These are phyloP conservation scores for Dasysyrphus tricinctus DNA, from an alignment of 2,888 invertebrate genomes.

Conservation along the genomic window DNA sequence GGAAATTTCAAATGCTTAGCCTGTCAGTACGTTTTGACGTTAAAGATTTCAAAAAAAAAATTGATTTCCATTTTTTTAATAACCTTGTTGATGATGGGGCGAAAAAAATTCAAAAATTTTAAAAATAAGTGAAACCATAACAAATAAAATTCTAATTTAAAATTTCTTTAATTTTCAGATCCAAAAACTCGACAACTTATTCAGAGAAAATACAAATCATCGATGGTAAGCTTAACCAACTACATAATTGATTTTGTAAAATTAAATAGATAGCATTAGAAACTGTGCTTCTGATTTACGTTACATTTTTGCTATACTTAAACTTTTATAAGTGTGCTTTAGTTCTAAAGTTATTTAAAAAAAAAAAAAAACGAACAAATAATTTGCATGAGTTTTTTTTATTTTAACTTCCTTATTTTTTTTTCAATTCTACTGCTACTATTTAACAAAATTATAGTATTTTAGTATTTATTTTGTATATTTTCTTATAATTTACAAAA, in stretches of 20 bases:
- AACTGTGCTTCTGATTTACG: constrained; percentile 13
- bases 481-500: constrained; percentile 62
- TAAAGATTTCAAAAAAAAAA: too few relatives aligned
- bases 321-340: constrained; percentile 36
- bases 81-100: too few relatives aligned
- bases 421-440: background rate
- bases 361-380: too few relatives aligned
- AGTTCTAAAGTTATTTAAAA: background rate
- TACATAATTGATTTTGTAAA: background rate
- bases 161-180: constrained; percentile 86
- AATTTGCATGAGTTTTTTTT: background rate
- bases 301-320: constrained; percentile 24
- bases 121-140: too few relatives aligned
- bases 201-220: constrained; percentile 98
- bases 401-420: background rate
- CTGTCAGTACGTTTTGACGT: too few relatives aligned
- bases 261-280: background rate
- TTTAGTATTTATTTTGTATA: constrained; percentile 24
- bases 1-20: too few relatives aligned
- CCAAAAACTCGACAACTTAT: constrained; percentile 98
- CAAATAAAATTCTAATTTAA: too few relatives aligned
- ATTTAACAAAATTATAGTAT: background rate
- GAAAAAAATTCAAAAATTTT: too few relatives aligned
- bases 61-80: too few relatives aligned
- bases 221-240: constrained; percentile 92